Percentiles rank a stretch among this genome's conserved stretches.
Evolutionary conservation across 2,888 invertebrate genomes (phyloP).

Genomic region (Ormyrus nitidulus): DNA sequence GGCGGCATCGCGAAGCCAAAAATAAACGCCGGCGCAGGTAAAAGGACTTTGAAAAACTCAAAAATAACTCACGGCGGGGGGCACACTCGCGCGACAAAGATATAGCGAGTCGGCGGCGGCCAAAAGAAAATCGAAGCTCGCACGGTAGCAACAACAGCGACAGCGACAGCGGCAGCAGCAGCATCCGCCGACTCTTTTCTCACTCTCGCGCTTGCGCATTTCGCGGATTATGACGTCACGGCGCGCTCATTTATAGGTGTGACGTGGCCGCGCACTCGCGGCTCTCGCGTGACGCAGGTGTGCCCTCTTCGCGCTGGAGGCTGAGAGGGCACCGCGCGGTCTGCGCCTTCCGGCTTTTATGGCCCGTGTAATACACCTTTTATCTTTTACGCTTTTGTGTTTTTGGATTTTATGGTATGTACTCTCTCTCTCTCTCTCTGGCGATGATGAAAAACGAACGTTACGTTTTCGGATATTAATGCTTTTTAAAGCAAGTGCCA

Average conservation of each 20-base stretch:
- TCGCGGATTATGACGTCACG: conserved; percentile 6
- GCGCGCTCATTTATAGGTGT: neutral
- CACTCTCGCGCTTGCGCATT: conserved; percentile 29
- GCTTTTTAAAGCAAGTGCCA: no score
- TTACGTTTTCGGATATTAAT: no score
- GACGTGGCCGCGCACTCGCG: conserved; percentile 5
- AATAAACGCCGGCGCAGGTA: conserved; percentile 20
- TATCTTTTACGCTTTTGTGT: no score
- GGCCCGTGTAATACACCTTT: no score
- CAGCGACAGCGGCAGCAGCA: neutral
- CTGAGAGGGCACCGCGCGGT: no score
- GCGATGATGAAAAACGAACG: no score
- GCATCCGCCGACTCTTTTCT: neutral
- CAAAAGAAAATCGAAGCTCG: neutral
- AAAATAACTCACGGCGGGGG: conserved; percentile 32
- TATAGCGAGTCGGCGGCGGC: neutral
- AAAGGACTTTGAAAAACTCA: conserved; percentile 26
- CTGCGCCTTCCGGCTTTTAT: no score
- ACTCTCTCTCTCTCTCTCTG: neutral
- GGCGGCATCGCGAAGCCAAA: neutral
- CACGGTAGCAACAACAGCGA: neutral
- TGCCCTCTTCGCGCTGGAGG: neutral
- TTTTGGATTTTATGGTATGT: no score
- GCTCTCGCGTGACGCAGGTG: conserved; percentile 50
- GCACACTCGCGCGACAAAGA: no score